Evolutionary conservation across 2,113 vertebrate genomes (phyloP).

Genomic region (Protomyctophum bolini): DNA sequence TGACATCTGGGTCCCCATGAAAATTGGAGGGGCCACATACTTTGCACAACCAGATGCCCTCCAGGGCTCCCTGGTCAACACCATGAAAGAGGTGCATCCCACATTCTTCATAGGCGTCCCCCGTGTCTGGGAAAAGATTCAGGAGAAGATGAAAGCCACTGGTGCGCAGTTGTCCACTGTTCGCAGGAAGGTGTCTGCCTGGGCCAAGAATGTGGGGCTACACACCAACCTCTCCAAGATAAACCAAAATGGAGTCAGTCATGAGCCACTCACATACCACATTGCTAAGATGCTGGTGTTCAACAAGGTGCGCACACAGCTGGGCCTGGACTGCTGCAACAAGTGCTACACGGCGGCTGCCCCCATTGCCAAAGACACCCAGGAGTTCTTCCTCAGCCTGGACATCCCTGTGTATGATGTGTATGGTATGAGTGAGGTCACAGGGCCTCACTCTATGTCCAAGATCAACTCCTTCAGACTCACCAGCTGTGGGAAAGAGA

Average conservation of each 20-base stretch:
- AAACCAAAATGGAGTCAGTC: conserved; percentile 64
- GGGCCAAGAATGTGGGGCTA: conserved; percentile 88
- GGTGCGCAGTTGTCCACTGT: conserved; percentile 80
- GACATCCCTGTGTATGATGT: conserved; percentile 87
- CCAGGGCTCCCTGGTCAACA: conserved; percentile 88
- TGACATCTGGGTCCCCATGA: conserved; percentile 88
- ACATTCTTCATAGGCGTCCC: conserved; percentile 92
- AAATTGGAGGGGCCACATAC: conserved; percentile 76
- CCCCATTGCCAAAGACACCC: conserved; percentile 86
- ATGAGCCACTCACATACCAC: conserved; percentile 77
- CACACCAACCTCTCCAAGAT: conserved; percentile 84
- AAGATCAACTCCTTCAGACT: conserved; percentile 66
- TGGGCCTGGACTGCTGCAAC: conserved; percentile 88
- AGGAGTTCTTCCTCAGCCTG: conserved; percentile 46
- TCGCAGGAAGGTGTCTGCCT: conserved; percentile 82
- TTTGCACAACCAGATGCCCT: conserved; percentile 92
- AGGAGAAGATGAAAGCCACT: conserved; percentile 86
- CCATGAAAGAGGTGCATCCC: conserved; percentile 87
- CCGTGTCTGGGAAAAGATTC: conserved; percentile 95
- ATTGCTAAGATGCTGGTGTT: conserved; percentile 87
- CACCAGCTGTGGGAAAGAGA: conserved; percentile 86
- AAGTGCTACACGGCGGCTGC: conserved; percentile 87
- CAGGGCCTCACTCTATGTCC: conserved; percentile 86
- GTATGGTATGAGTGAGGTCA: conserved; percentile 93
- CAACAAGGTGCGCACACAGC: conserved; percentile 82